Base-by-base conservation (phyloP, 2,797 vertebrate genomes). In the Picus viridis region DNA sequence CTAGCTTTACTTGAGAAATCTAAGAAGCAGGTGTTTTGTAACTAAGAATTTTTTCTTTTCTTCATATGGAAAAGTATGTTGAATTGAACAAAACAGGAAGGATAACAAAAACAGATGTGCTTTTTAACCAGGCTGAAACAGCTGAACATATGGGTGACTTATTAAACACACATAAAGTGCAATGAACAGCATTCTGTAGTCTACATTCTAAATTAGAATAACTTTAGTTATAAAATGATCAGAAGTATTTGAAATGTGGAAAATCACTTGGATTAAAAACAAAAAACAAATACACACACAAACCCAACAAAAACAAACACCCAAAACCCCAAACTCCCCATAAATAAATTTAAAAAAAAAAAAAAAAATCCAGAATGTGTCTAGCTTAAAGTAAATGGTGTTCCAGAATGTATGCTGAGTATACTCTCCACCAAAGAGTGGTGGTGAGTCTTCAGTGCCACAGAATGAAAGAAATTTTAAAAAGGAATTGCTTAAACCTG, bases 101-200 rank as follows among this genome's bases (percentile, higher is more conserved):
- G 47, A 63, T 62, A 90, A 94, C 17, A 82, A 94, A 95, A 90
- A 51, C 59, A 95, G 90, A 96, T 83, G 57, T 61, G 61, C 43
- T 71, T 80, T 86, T 79, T 67, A 70, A 79, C 32, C 5, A 17
- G 51, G 30, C 26, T 71, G 43, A 22, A 84, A 77, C 7, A 85
- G 57, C 4, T 36, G 68, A 58, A 81, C 20, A 57, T 16, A 81
- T 6, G 22, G 14, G 26, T n/a, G 14, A 49, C 26, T 89, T 83
- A 62, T 4, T 69, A 91, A 81, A 75, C 22, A 30, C 10, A 74
- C 24, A 53, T 49, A 27, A 86, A 85, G 27, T 16, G 5, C 27
- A 80, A 49, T 26, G 23, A 80, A 59, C 22, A 64, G 20, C 22
- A 56, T 36, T 59, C 20, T 15, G 9, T 41, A 68, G 12, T 63